Evolutionary conservation across 2,888 invertebrate species (phyloP).

Genomic region (Eristalis arbustorum): DNA sequence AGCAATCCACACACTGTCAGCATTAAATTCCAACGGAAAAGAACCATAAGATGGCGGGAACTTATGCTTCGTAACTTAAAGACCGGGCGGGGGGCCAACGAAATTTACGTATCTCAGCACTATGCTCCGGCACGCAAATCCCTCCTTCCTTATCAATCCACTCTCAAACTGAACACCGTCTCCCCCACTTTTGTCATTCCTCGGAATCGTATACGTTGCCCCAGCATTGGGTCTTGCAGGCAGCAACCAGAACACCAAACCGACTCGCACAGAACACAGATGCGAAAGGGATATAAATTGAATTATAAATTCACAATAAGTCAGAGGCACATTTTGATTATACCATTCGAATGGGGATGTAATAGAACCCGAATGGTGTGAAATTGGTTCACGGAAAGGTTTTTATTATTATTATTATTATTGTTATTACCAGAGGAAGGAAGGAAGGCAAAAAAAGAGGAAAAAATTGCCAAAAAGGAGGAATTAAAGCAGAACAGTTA

Average conservation of each 20-base stretch:
- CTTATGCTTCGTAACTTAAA: constrained; percentile 28
- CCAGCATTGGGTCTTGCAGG: constrained; percentile 38
- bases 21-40: constrained; percentile 47
- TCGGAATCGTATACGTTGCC: constrained; percentile 7
- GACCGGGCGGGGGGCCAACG: constrained; percentile 5
- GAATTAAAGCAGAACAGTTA: constrained; percentile 57
- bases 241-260: constrained; percentile 20
- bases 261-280: constrained; percentile 56
- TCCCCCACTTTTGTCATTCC: neutral
- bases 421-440: constrained; percentile 33
- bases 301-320: constrained; percentile 71
- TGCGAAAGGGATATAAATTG: constrained; percentile 70
- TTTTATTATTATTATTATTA: constrained; percentile 70
- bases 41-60: neutral
- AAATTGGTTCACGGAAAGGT: constrained; percentile 68
- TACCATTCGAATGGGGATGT: constrained; percentile 68
- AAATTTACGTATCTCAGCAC: constrained; percentile 50
- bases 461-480: constrained; percentile 28
- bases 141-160: constrained; percentile 11
- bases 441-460: too few species aligned
- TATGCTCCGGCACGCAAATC: constrained; percentile 35
- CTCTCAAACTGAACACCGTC: neutral
- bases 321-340: constrained; percentile 70
- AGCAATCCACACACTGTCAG: constrained; percentile 42
- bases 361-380: constrained; percentile 70